A percentile compares a stretch with the other conserved stretches of the same genome.
Evolutionary conservation across 2,888 invertebrate genomes (phyloP).

Genomic region (Drosophila emarginata): DNA sequence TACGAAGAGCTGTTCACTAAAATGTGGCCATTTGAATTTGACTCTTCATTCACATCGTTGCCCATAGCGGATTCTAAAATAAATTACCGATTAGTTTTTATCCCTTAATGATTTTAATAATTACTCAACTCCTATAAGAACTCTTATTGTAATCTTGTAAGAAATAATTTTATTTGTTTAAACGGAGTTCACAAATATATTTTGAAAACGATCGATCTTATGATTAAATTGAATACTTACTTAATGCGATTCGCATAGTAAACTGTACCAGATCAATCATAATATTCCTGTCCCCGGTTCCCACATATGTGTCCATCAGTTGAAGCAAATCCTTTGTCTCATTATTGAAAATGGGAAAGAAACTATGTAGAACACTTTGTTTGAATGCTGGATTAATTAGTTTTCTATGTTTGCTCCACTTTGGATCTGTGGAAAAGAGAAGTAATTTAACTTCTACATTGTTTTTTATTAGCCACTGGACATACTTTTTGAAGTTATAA

Average conservation of each 20-base stretch:
- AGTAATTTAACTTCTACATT: too few species aligned
- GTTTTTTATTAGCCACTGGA: conserved; percentile 44
- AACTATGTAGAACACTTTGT: conserved; percentile 63
- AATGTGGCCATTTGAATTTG: not conserved
- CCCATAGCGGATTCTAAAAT: not conserved
- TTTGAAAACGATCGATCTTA: too few species aligned
- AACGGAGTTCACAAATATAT: too few species aligned
- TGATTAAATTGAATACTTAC: conserved; percentile 43
- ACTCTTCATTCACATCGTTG: not conserved
- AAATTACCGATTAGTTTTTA: too few species aligned
- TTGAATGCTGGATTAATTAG: conserved; percentile 70
- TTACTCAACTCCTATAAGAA: too few species aligned
- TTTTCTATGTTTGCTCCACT: conserved; percentile 69
- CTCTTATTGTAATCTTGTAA: too few species aligned
- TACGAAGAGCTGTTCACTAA: not conserved
- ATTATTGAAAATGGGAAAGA: conserved; percentile 69
- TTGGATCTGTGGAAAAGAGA: conserved; percentile 39
- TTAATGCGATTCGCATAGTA: conserved; percentile 58
- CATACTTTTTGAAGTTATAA: conserved; percentile 59
- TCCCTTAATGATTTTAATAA: too few species aligned
- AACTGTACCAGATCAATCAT: conserved; percentile 37
- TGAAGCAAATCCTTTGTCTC: conserved; percentile 52
- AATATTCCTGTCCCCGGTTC: conserved; percentile 50
- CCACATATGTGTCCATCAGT: conserved; percentile 41
- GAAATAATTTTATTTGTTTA: too few species aligned